These are phyloP conservation scores for Drosophila kurseongensis DNA, from an alignment of 1,140 invertebrate genomes.

Conservation along the genomic window DNA sequence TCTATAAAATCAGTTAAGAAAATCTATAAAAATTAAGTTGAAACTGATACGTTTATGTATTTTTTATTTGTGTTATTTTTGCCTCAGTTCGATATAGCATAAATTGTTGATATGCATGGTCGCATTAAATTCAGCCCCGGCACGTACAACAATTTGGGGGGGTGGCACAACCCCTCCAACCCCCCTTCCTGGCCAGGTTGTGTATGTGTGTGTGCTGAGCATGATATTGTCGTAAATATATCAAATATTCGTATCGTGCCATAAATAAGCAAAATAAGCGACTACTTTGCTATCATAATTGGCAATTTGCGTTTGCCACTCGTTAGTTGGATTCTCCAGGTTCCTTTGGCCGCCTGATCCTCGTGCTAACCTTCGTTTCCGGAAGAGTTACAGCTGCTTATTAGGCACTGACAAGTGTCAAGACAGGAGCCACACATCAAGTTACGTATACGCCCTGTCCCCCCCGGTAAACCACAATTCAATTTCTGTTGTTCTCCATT, in stretches of 20 bases:
- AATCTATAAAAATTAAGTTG: too few species aligned
- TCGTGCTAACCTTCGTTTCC: conserved; percentile 9
- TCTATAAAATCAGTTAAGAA: too few species aligned
- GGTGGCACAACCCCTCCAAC: not conserved
- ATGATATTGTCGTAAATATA: conserved; percentile 64
- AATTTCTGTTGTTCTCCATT: conserved; percentile 19
- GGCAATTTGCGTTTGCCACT: conserved; percentile 70
- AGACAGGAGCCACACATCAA: conserved; percentile 20
- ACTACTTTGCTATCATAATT: conserved; percentile 69
- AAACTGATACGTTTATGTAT: too few species aligned
- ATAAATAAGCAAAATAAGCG: conserved; percentile 75
- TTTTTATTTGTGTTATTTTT: not conserved
- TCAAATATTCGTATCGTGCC: conserved; percentile 64
- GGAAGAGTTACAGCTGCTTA: conserved; percentile 44
- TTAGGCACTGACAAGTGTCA: conserved; percentile 56
- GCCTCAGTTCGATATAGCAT: conserved; percentile 39
- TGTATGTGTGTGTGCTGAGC: conserved; percentile 5
- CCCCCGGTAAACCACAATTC: conserved; percentile 13
- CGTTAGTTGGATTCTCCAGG: conserved; percentile 43
- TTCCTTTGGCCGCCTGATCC: too few species aligned
- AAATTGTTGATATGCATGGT: conserved; percentile 68
- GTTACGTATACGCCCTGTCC: conserved; percentile 22
- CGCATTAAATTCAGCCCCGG: conserved; percentile 71
- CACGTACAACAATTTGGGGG: conserved; percentile 63
- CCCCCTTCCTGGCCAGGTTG: conserved; percentile 15